Evolutionary conservation across 2,113 vertebrate species (phyloP).

Genomic region (Porphyrio hochstetteri): DNA sequence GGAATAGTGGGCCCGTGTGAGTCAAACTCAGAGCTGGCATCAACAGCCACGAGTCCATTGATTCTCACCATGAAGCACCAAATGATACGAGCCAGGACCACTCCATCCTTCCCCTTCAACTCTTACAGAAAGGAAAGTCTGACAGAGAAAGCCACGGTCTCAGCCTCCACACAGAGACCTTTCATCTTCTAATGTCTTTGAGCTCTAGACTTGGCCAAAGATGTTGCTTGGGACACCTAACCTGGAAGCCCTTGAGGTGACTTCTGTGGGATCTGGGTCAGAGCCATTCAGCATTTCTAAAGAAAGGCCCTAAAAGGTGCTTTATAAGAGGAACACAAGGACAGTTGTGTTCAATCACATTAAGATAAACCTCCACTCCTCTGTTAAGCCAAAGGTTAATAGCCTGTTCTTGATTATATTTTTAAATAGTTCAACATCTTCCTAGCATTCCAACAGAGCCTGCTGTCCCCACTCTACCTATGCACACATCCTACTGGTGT

Average conservation of each 20-base stretch:
- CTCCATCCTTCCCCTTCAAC: background rate
- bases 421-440: background rate
- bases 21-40: slow-evolving; percentile 11
- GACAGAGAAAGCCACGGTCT: background rate
- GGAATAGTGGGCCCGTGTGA: background rate
- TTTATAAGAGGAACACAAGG: background rate
- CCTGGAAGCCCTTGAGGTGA: background rate
- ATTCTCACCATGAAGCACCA: background rate
- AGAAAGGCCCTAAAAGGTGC: background rate
- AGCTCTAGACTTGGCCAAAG: background rate
- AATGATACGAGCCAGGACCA: background rate
- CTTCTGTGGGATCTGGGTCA: background rate
- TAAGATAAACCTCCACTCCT: background rate
- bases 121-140: background rate
- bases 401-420: background rate
- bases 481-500: background rate
- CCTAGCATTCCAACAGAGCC: background rate
- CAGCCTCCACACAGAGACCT: background rate
- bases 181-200: background rate
- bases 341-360: background rate
- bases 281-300: background rate
- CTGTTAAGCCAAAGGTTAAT: slow-evolving; percentile 7
- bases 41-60: background rate
- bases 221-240: background rate
- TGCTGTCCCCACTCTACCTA: background rate